Base-by-base conservation (phyloP, 2,888 invertebrate genomes). In the Aquatica leii region DNA sequence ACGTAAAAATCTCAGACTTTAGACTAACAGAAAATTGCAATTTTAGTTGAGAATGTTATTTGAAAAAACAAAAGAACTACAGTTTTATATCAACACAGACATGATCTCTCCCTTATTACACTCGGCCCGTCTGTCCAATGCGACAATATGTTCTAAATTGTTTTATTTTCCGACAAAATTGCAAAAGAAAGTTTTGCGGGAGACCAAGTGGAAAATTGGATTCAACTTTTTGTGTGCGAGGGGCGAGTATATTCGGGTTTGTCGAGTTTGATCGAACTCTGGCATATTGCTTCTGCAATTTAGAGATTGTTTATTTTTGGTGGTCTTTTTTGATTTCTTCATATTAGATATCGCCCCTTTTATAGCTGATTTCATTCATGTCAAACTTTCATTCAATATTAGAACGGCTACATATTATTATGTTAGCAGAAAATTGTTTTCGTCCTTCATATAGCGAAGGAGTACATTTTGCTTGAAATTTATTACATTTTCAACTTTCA, bases 191-290 rank as follows among this genome's bases (percentile, higher is more conserved):
- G 76, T 78, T 78, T 76, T 73, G 76, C 71, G 74, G 73, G 74
- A 77, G 72, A 74, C 76, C 77, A 76, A 74, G 74, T 76, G 77
- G 78, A 78, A 78, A 78, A 78, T 78, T 78, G 78, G 77, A 78
- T 78, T 76, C 77, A 75, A 78, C 74, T 78, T 78, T 77, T 78
- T 17, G 17, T 46, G 71, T 62, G 50, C 50, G 67, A 65, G 62
- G 61, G 55, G 43, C 66, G 68, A 68, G 59, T 59, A 64, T 61
- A 68, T 60, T 66, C 66, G 66, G 62, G 48, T 52, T 65, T 65
- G 60, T 58, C 65, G 65, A 60, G 61, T 65, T 60, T 65, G 65
- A 65, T 65, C 60, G 61, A 61, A 52, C 61, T 58, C 60, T 58
- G 57, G 57, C 65, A 60, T 65, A 65, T 61, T 61, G 65, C 61